These are phyloP conservation scores for Brachionus rotundiformis DNA, from an alignment of 1,140 invertebrate species.

Conservation along the genomic window DNA sequence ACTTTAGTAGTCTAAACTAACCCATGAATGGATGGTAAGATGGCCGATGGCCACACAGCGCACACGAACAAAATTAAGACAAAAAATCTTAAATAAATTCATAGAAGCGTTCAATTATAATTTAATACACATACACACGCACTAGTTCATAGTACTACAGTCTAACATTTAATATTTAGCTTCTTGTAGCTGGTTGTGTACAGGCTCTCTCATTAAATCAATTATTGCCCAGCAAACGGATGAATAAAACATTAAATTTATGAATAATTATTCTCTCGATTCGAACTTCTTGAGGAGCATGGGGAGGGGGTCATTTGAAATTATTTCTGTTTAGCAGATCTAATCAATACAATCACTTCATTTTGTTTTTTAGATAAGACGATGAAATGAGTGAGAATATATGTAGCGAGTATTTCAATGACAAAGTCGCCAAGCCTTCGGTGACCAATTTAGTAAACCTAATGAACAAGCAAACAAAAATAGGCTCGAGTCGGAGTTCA, in stretches of 20 bases:
- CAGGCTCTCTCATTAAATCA: not conserved
- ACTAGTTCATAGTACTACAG: not conserved
- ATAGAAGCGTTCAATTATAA: not conserved
- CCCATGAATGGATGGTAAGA: not conserved
- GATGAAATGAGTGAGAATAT: not conserved
- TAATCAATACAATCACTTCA: not conserved
- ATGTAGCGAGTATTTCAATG: not conserved
- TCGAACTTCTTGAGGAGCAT: not conserved
- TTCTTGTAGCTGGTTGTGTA: not conserved
- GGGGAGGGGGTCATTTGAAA: not conserved
- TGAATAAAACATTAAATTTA: not conserved
- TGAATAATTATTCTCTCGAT: not conserved
- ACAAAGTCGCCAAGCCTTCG: not conserved
- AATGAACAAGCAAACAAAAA: not conserved
- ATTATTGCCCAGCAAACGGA: not conserved
- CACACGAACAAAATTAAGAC: slow-evolving; percentile 1
- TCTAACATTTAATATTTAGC: slow-evolving; percentile 19
- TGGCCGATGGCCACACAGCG: not conserved
- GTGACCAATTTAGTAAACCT: not conserved
- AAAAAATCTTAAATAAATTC: not conserved
- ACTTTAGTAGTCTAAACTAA: not conserved
- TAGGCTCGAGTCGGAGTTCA: not conserved
- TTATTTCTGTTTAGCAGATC: not conserved
- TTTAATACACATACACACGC: slow-evolving; percentile 15
- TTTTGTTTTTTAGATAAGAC: slow-evolving; percentile 8